Conservation (phyloP, 2,888 invertebrate species). For the Drosophila testacea region DNA sequence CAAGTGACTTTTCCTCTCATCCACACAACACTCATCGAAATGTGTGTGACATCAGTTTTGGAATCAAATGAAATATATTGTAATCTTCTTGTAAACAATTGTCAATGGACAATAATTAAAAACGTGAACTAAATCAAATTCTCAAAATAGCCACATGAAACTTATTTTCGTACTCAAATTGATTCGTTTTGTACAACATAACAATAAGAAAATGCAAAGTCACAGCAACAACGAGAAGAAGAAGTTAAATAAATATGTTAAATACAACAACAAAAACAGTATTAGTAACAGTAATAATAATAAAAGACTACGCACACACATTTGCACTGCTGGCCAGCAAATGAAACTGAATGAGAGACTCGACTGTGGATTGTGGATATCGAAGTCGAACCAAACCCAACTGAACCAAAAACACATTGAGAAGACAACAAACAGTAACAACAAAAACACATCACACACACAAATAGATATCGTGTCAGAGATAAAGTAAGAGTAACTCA, state of each 20-base stretch:
- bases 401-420: slow-evolving; percentile 8
- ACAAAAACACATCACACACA: background rate
- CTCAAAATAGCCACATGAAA: slow-evolving; percentile 61
- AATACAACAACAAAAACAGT: slow-evolving; percentile 17
- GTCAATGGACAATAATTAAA: slow-evolving; percentile 26
- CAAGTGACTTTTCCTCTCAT: slow-evolving; percentile 28
- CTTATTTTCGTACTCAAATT: slow-evolving; percentile 50
- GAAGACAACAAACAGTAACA: background rate
- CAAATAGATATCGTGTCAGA: too few relatives aligned
- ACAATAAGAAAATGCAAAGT: slow-evolving; percentile 35
- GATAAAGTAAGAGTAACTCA: slow-evolving; percentile 5
- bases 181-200: slow-evolving; percentile 28
- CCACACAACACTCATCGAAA: background rate
- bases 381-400: slow-evolving; percentile 33
- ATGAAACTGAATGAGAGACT: slow-evolving; percentile 57
- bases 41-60: slow-evolving; percentile 26
- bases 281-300: slow-evolving; percentile 38
- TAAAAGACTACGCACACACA: slow-evolving; percentile 34
- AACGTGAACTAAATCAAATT: slow-evolving; percentile 40
- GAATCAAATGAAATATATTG: background rate
- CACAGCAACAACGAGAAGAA: slow-evolving; percentile 23
- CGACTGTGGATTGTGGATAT: slow-evolving; percentile 37
- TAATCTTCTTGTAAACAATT: slow-evolving; percentile 11
- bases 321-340: slow-evolving; percentile 25
- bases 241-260: slow-evolving; percentile 14